phyloP scores from a whole-genome alignment of 2,113 vertebrate species.

The Hippolais icterina region DNA sequence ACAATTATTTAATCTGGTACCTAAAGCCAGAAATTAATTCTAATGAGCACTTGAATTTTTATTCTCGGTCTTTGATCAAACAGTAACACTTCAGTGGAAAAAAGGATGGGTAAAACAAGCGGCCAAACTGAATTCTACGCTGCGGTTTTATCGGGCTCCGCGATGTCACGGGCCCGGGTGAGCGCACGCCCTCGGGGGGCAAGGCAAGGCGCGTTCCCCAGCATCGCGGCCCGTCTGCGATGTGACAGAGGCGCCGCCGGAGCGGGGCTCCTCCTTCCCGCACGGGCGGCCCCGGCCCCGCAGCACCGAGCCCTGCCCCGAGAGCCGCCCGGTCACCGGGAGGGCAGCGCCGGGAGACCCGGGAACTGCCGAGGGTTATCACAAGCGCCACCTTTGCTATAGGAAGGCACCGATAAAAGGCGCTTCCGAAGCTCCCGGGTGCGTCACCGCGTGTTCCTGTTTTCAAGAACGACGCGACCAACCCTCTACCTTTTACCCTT shows the following conservation, averaged over 20 bases:
- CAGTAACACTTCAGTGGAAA: rapidly evolving
- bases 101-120: rapidly evolving
- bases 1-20: background rate
- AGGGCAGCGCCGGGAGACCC: rapidly evolving
- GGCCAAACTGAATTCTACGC: rapidly evolving
- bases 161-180: rapidly evolving
- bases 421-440: background rate
- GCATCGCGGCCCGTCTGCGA: rapidly evolving
- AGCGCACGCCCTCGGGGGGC: background rate
- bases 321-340: rapidly evolving
- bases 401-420: background rate
- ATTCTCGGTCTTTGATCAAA: background rate
- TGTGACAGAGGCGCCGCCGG: background rate
- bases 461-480: background rate
- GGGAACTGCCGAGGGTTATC: rapidly evolving
- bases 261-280: background rate
- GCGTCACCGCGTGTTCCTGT: background rate
- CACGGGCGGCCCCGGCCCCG: background rate
- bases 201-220: rapidly evolving
- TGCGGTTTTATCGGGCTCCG: rapidly evolving
- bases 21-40: background rate
- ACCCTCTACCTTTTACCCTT: rapidly evolving
- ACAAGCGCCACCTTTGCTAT: background rate
- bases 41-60: background rate
- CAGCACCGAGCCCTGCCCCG: background rate